Percentiles rank a stretch among this genome's conserved stretches.
Conservation (phyloP, 2,113 vertebrate genomes). For the Chinchilla lanigera region DNA sequence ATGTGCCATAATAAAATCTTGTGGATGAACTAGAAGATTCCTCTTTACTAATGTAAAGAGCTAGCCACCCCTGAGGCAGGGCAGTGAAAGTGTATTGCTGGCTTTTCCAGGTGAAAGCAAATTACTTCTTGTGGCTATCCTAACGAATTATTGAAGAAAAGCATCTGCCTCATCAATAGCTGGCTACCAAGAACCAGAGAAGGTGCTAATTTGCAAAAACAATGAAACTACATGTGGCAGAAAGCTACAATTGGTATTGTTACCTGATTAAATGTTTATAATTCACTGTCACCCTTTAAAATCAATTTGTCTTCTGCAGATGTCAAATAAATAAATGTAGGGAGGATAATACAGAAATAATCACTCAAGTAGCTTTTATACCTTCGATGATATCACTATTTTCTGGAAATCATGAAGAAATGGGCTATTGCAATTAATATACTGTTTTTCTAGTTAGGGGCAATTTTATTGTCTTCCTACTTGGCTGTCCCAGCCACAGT, state of each 20-base stretch:
- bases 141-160: not conserved
- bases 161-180: not conserved
- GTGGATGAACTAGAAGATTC: not conserved
- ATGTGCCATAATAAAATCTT: not conserved
- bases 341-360: no score
- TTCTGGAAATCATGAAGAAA: not conserved
- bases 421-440: not conserved
- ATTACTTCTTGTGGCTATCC: not conserved
- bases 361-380: not conserved
- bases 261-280: not conserved
- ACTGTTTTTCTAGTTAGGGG: not conserved
- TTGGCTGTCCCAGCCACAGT: not conserved
- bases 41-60: not conserved
- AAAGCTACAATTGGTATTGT: not conserved
- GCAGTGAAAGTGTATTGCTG: not conserved
- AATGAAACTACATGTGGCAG: not conserved
- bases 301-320: not conserved
- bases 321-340: not conserved
- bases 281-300: not conserved
- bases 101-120: not conserved
- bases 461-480: not conserved
- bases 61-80: not conserved
- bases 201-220: not conserved
- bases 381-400: not conserved
- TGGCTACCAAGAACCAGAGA: not conserved